These are phyloP conservation scores for Dendroctonus valens DNA, from an alignment of 1,140 invertebrate genomes.

Conservation along the genomic window DNA sequence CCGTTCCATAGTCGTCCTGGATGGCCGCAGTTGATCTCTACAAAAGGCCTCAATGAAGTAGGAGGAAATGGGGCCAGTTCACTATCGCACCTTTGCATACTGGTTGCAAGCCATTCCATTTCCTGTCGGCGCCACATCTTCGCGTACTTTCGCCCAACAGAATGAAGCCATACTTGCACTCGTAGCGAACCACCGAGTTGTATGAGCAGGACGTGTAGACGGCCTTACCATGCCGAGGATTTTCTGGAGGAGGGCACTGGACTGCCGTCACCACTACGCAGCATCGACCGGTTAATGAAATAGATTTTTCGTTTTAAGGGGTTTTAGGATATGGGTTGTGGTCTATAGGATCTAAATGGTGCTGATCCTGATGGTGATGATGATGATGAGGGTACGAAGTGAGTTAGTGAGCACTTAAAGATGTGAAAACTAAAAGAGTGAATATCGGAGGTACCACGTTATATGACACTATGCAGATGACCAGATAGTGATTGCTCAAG, in stretches of 20 bases:
- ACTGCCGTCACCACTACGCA: constrained; percentile 76
- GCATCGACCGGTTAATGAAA: constrained; percentile 35
- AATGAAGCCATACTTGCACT: constrained; percentile 88
- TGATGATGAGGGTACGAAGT: background rate
- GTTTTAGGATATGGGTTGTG: constrained; percentile 1
- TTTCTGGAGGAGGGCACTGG: constrained; percentile 82
- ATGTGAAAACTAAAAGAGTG: no score
- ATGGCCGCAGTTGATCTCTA: constrained; percentile 92
- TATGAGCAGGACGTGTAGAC: constrained; percentile 91
- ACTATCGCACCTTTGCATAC: constrained; percentile 75
- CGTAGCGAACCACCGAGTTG: constrained; percentile 90
- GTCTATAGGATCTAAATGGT: background rate
- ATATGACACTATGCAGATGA: no score
- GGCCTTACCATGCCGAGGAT: constrained; percentile 86
- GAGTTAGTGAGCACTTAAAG: no score
- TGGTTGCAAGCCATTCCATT: constrained; percentile 86
- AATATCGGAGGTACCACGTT: no score
- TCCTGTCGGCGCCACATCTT: constrained; percentile 85
- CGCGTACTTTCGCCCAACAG: constrained; percentile 84
- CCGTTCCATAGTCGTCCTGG: constrained; percentile 91
- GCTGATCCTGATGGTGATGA: no score
- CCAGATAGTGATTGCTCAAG: no score
- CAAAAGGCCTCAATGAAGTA: background rate
- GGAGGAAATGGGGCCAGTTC: background rate
- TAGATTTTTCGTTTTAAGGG: constrained; percentile 10